Evolutionary conservation across 92 coral and sea anemone species (phyloP).

Genomic region (Porites divaricata): DNA sequence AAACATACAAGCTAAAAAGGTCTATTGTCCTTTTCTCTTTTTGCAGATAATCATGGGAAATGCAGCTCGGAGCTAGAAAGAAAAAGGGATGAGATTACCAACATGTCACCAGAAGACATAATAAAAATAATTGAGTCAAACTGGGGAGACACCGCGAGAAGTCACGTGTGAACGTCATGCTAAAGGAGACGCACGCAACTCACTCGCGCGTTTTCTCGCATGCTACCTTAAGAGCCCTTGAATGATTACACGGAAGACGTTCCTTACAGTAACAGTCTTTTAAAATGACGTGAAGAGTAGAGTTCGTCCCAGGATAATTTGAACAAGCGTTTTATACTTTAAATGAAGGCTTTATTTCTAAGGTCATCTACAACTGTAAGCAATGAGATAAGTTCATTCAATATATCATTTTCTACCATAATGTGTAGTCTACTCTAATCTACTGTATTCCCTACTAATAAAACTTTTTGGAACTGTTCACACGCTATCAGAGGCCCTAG

Average conservation of each 20-base stretch:
- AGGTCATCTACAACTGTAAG: not conserved
- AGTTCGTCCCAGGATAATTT: no score
- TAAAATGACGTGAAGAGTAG: no score
- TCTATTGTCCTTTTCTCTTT: not conserved
- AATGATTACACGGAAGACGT: no score
- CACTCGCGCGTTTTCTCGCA: no score
- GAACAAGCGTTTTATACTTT: no score
- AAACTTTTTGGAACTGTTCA: not conserved
- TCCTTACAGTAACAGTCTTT: no score
- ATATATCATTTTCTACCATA: not conserved
- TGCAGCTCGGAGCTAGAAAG: conserved; percentile 62
- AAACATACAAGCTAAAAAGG: no score
- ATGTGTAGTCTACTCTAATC: not conserved
- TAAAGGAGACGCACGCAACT: no score
- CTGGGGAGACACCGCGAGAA: no score
- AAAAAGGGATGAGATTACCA: conserved; percentile 61
- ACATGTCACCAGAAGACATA: conserved; percentile 18
- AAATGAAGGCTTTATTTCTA: not conserved
- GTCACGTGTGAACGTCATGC: no score
- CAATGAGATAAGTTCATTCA: not conserved
- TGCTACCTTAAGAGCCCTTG: no score
- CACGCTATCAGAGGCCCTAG: not conserved
- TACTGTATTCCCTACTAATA: not conserved
- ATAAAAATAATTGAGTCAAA: not conserved
- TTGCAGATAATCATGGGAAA: conserved; percentile 73